A percentile compares a stretch with the other conserved stretches of the same genome.
Evolutionary conservation across 2,113 vertebrate species (phyloP).

Genomic region (Lepisosteus osseus): DNA sequence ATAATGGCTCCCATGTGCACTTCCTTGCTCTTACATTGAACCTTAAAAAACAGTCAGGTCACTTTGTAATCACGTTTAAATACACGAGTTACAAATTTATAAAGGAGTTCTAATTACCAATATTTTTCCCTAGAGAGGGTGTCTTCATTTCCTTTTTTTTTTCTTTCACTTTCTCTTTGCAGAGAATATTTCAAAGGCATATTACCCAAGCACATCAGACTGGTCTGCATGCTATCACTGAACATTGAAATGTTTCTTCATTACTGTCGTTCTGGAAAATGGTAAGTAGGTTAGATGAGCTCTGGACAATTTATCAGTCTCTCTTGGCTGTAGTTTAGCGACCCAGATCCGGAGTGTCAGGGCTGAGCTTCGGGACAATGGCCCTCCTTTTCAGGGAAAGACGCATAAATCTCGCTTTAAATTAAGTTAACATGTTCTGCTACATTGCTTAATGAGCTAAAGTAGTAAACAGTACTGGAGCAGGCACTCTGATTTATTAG

Average conservation of each 20-base stretch:
- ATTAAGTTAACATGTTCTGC: conserved; percentile 66
- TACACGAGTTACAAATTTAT: background rate
- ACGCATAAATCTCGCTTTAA: conserved; percentile 58
- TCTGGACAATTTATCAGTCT: conserved; percentile 52
- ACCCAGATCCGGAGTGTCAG: conserved; percentile 40
- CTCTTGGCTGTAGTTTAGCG: conserved; percentile 55
- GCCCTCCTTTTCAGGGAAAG: conserved; percentile 31
- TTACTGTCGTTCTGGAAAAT: conserved; percentile 53
- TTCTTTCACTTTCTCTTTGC: conserved; percentile 6
- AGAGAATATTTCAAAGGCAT: conserved; percentile 21
- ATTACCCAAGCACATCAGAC: conserved; percentile 40
- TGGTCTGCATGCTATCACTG: conserved; percentile 29
- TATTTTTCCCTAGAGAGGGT: conserved; percentile 1
- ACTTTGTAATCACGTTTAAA: conserved; percentile 10
- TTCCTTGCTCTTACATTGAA: background rate
- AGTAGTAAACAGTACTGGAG: conserved; percentile 55
- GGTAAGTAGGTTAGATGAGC: conserved; percentile 55
- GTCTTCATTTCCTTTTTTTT: conserved; percentile 9
- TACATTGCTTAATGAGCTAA: conserved; percentile 64
- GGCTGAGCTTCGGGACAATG: conserved; percentile 45
- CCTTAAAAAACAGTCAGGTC: background rate
- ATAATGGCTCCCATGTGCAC: background rate
- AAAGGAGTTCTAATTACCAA: conserved; percentile 23
- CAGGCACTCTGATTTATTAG: conserved; percentile 52
- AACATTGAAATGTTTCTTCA: conserved; percentile 52